Percentiles rank a stretch among this genome's conserved stretches.
phyloP scores from a whole-genome alignment of 2,113 vertebrate species.

The Seriola rivoliana region DNA sequence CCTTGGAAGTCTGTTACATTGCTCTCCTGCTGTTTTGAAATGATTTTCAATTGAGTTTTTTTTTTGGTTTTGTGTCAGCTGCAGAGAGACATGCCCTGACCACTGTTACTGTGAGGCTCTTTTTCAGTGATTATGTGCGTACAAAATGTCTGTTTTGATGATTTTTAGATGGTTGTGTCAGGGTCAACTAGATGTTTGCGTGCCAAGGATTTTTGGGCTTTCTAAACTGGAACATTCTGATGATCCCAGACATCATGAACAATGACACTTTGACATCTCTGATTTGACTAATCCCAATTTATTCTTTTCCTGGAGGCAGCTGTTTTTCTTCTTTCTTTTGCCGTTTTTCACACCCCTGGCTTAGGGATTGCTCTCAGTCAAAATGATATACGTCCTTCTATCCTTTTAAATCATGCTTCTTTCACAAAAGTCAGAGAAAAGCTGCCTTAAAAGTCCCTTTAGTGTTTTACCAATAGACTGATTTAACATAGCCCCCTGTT shows the following conservation, averaged over 20 bases:
- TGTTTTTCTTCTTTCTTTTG: background rate
- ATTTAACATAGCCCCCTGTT: slow-evolving; percentile 38
- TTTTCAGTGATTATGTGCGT: slow-evolving; percentile 35
- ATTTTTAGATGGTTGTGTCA: background rate
- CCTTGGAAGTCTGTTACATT: slow-evolving; percentile 61
- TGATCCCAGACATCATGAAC: background rate
- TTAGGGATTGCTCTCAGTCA: slow-evolving; percentile 11
- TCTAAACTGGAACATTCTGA: slow-evolving; percentile 9
- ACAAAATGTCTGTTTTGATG: slow-evolving; percentile 30
- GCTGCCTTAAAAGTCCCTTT: slow-evolving; percentile 40
- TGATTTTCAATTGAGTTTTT: slow-evolving; percentile 55
- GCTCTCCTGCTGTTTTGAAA: slow-evolving; percentile 63
- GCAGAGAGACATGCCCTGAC: slow-evolving; percentile 42
- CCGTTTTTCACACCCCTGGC: background rate
- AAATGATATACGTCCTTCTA: slow-evolving; percentile 7
- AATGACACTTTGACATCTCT: slow-evolving; percentile 19
- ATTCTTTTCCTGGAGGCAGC: background rate
- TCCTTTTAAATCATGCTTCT: slow-evolving; percentile 13
- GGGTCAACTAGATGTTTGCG: background rate
- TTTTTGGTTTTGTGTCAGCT: slow-evolving; percentile 22
- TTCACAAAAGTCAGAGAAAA: slow-evolving; percentile 17
- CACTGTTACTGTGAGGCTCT: slow-evolving; percentile 30
- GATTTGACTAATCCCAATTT: background rate
- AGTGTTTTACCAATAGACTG: slow-evolving; percentile 53
- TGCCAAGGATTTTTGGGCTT: slow-evolving; percentile 5